Percentiles rank a stretch among this genome's conserved stretches.
phyloP scores from a whole-genome alignment of 1,140 invertebrate genomes.

The Drosophila parvula region DNA sequence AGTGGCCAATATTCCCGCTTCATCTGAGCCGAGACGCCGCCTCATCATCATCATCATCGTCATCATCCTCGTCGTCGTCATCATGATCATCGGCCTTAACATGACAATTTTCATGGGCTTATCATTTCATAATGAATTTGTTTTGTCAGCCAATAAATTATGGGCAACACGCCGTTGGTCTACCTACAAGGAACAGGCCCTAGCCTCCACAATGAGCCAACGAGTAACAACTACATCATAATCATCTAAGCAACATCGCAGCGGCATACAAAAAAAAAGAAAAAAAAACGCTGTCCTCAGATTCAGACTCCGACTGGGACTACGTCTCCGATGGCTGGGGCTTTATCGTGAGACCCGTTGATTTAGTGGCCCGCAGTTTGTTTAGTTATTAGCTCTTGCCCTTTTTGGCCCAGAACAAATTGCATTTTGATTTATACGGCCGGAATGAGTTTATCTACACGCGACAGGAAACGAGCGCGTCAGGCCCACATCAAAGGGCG shows the following conservation, averaged over 20 bases:
- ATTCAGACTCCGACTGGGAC: constrained; percentile 6
- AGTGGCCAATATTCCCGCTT: constrained; percentile 18
- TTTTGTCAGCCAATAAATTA: constrained; percentile 83
- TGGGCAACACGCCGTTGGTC: constrained; percentile 67
- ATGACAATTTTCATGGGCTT: constrained; percentile 72
- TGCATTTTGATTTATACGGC: constrained; percentile 80
- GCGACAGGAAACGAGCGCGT: constrained; percentile 62
- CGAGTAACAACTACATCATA: constrained; percentile 61
- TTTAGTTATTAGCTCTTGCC: constrained; percentile 81
- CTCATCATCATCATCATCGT: constrained; percentile 42
- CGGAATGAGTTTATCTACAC: constrained; percentile 71
- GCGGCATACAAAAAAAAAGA: constrained; percentile 11
- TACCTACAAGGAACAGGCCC: constrained; percentile 25
- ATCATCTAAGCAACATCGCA: constrained; percentile 58
- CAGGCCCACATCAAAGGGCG: constrained; percentile 67
- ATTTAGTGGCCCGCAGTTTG: constrained; percentile 81
- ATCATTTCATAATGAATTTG: constrained; percentile 82
- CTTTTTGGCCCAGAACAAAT: constrained; percentile 78
- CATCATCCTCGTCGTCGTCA: constrained; percentile 11
- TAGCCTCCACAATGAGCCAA: constrained; percentile 3
- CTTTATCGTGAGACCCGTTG: constrained; percentile 75
- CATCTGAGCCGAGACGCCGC: constrained; percentile 18
- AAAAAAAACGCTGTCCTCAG: constrained; percentile 32
- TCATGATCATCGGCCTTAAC: constrained; percentile 48
- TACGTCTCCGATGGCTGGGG: constrained; percentile 19